Conservation (phyloP, 2,113 vertebrate species). For the Arvicanthis niloticus region DNA sequence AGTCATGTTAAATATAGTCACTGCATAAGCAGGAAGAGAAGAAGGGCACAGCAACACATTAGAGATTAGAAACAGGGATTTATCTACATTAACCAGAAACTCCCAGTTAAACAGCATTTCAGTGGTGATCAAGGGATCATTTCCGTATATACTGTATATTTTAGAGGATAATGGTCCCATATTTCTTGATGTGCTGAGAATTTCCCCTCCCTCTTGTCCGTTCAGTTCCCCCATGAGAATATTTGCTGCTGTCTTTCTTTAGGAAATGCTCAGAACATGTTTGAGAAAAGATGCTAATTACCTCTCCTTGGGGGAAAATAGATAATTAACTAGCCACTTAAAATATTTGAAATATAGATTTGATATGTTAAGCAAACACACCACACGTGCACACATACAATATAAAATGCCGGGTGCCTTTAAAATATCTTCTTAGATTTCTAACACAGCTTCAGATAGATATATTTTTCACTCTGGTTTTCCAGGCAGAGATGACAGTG, state of each 20-base stretch:
- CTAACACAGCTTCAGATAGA: conserved; percentile 44
- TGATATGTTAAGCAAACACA: conserved; percentile 29
- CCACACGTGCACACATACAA: neutral
- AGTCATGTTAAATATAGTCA: neutral
- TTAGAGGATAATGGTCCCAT: conserved; percentile 7
- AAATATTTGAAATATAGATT: conserved; percentile 58
- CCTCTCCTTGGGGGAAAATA: neutral
- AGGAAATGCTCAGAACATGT: neutral
- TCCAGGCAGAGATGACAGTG: conserved; percentile 60
- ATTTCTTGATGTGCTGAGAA: conserved; percentile 11
- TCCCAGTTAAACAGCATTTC: conserved; percentile 9
- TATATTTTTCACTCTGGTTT: conserved; percentile 70
- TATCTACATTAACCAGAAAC: conserved; percentile 31
- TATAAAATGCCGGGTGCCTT: conserved; percentile 44
- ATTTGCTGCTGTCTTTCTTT: neutral
- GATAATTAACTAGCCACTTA: conserved; percentile 29
- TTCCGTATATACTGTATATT: conserved; percentile 47
- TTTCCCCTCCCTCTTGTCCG: neutral
- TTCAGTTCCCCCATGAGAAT: neutral
- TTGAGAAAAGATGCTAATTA: conserved; percentile 56
- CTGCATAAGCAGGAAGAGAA: neutral
- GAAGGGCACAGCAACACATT: neutral
- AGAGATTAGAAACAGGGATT: neutral
- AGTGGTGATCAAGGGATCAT: neutral
- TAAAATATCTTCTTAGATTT: conserved; percentile 68